Percentiles rank a stretch among this genome's conserved stretches.
Evolutionary conservation across 2,797 vertebrate species (phyloP).

Genomic region (Lindbergichthys nudifrons): DNA sequence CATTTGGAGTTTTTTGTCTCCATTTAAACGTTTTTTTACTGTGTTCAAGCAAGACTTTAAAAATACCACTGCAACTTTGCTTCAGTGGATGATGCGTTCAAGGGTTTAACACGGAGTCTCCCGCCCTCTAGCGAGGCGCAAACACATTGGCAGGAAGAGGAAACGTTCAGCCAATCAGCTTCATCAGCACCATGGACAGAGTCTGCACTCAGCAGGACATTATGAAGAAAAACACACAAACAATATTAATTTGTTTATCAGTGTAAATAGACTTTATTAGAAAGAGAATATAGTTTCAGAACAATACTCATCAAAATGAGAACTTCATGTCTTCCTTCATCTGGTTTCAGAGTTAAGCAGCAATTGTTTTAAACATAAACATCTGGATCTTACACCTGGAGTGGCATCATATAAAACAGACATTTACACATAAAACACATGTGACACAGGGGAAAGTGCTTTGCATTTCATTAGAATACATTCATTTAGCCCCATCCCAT

Average conservation of each 20-base stretch:
- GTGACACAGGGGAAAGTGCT: too few species aligned
- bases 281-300: slow-evolving; percentile 10
- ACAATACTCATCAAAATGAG: slow-evolving; percentile 1
- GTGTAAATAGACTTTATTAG: slow-evolving; percentile 56
- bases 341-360: not conserved
- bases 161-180: slow-evolving; percentile 13
- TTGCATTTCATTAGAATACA: not conserved
- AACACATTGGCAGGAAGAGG: not conserved
- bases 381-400: not conserved
- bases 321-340: slow-evolving; percentile 18
- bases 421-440: not conserved
- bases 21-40: not conserved
- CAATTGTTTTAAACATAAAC: slow-evolving; percentile 19
- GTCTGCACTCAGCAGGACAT: slow-evolving; percentile 11
- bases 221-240: not conserved
- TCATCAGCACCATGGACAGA: slow-evolving; percentile 81
- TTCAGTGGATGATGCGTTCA: not conserved
- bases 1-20: not conserved
- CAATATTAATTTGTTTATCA: not conserved
- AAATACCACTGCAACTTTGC: accelerated
- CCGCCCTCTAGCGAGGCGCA: slow-evolving; percentile 59
- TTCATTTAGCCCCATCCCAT: not conserved
- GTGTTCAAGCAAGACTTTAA: not conserved
- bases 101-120: slow-evolving; percentile 30
- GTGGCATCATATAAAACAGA: not conserved